Conservation (phyloP, 2,113 vertebrate species). For the Suricata suricatta region DNA sequence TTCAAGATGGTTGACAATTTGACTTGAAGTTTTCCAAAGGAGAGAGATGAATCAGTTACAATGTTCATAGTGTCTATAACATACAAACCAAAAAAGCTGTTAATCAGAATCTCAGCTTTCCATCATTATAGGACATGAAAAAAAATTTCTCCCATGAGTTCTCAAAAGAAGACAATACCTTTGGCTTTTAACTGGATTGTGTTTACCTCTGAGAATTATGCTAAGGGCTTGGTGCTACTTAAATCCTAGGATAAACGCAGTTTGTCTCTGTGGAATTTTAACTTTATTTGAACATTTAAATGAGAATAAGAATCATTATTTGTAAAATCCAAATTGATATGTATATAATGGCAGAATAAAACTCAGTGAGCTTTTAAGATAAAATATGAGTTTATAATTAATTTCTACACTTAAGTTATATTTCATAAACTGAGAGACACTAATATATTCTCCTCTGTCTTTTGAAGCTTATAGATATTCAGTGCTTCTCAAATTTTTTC, state of each 20-base stretch:
- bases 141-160: not conserved
- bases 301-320: not conserved
- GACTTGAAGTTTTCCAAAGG: not conserved
- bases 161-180: not conserved
- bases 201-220: not conserved
- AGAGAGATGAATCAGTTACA: not conserved
- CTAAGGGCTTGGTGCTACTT: not conserved
- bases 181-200: not conserved
- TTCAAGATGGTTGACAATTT: not conserved
- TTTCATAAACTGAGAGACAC: not conserved
- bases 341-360: not conserved
- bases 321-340: not conserved
- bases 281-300: not conserved
- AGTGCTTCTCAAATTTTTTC: not conserved
- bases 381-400: not conserved
- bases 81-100: not conserved
- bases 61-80: not conserved
- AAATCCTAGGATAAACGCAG: not conserved
- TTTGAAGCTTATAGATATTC: not conserved
- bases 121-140: not conserved
- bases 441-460: not conserved
- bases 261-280: not conserved
- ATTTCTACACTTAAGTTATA: not conserved
- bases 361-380: not conserved
- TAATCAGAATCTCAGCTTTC: not conserved